Conservation (phyloP, 2,888 invertebrate genomes). For the Quadriops clusia region DNA sequence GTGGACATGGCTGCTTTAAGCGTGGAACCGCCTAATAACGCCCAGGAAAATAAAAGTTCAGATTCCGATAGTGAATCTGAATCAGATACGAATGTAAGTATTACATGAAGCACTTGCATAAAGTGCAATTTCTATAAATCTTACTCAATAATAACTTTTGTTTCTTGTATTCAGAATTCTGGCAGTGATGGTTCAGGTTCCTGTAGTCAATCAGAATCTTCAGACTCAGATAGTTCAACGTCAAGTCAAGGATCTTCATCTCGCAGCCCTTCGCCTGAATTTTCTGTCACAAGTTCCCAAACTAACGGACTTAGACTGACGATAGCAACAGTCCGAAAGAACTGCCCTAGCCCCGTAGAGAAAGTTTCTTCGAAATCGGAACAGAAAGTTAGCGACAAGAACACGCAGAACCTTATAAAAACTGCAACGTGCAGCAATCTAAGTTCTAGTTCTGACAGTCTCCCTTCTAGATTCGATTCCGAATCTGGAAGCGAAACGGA, state of each 20-base stretch:
- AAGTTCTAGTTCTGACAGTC: conserved; percentile 33
- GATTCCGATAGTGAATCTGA: conserved; percentile 49
- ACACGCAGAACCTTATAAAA: no score
- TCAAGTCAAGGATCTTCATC: conserved; percentile 34
- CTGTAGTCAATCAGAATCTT: conserved; percentile 34
- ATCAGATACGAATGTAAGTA: conserved; percentile 39
- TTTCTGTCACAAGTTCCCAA: conserved; percentile 48
- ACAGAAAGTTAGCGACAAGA: conserved; percentile 12
- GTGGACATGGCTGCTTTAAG: conserved; percentile 56
- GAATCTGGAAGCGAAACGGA: conserved; percentile 42
- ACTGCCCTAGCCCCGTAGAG: conserved; percentile 32
- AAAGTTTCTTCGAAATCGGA: conserved; percentile 14
- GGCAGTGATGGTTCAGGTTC: conserved; percentile 37
- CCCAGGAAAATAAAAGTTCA: conserved; percentile 21
- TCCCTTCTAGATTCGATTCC: no score
- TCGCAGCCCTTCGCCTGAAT: conserved; percentile 38
- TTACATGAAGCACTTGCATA: no score
- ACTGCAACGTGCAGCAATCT: conserved; percentile 35
- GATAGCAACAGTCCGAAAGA: conserved; percentile 47
- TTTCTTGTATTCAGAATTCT: conserved; percentile 34
- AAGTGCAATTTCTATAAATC: no score
- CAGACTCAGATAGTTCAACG: conserved; percentile 34
- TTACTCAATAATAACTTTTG: no score
- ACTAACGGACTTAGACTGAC: conserved; percentile 49
- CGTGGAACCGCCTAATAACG: conserved; percentile 31